Conservation (phyloP, 1,140 invertebrate species). For the Archivesica marissinica region DNA sequence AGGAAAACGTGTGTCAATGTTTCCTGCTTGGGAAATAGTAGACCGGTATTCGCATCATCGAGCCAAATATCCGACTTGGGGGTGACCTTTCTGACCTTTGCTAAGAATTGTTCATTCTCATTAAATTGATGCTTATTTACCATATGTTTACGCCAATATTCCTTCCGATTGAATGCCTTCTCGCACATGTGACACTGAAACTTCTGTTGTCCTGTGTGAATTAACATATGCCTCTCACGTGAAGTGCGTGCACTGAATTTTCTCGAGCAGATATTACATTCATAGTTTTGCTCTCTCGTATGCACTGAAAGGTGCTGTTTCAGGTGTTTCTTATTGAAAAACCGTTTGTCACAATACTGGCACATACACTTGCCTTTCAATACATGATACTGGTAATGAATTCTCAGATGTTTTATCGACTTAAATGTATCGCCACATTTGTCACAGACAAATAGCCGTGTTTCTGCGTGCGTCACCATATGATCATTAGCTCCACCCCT, state of each 20-base stretch:
- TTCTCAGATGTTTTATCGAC: too few relatives aligned
- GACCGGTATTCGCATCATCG: too few relatives aligned
- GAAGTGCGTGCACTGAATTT: not conserved
- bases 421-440: too few relatives aligned
- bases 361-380: constrained; percentile 39
- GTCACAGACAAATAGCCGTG: too few relatives aligned
- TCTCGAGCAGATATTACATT: not conserved
- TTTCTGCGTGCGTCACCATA: too few relatives aligned
- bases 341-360: constrained; percentile 34
- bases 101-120: not conserved
- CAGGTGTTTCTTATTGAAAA: not conserved
- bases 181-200: constrained; percentile 31
- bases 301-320: constrained; percentile 27
- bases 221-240: not conserved
- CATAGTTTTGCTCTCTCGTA: not conserved
- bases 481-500: too few relatives aligned
- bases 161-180: constrained; percentile 1
- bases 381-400: too few relatives aligned
- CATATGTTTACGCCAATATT: not conserved
- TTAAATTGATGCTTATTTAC: not conserved
- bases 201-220: not conserved
- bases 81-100: too few relatives aligned
- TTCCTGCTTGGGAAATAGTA: too few relatives aligned
- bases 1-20: too few relatives aligned
- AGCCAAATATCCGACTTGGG: too few relatives aligned